Evolutionary conservation across 2,113 vertebrate species (phyloP), one percentile per base, ranked within the genome.

Genomic region (Canis aureus): DNA sequence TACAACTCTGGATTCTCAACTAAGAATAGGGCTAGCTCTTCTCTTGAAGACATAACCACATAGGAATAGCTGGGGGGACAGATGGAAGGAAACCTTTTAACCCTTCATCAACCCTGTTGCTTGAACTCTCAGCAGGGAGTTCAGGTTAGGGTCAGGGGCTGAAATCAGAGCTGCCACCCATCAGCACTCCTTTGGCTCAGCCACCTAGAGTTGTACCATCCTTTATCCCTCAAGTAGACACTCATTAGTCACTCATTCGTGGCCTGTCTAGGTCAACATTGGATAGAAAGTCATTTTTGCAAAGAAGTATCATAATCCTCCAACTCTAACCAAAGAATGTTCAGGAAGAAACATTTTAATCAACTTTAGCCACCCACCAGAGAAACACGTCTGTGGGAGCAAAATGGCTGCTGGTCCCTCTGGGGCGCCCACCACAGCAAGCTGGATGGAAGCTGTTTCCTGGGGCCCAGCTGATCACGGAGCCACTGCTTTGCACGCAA

Each of bases 231-330:
- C 7, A 0, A 38, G 84, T 66, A 84, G 82, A 64, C 15, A 19
- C 27, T 86, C 55, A 74, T 67, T 55, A 78, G 78, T 59, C 12
- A 19, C 27, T 86, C 55, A 74, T 73, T 55, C 85, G 78, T 73
- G 80, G 55, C 69, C 2, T 51, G 29, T 74, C 29, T 53, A 43
- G n/a, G 35, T 93, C 60, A 74, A 97, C 43, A 64, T 0, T n/a
- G 78, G 38, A 55, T 11, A 95, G 38, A 93, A 97, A 78, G 59
- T 53, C 57, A 64, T 69, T 86, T 90, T 89, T 71, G 32, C 64
- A 91, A 74, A 96, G 53, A 82, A 74, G 43, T 32, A 69, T 59
- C 59, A 81, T 81, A 64, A 76, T 35, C 84, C 23, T 91, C 71
- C 49, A 94, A 89, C 5, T 66, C 59, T 51, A 67, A 85, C 27